Conservation (phyloP, 2,888 invertebrate species). For the Cantharis flavilabris region DNA sequence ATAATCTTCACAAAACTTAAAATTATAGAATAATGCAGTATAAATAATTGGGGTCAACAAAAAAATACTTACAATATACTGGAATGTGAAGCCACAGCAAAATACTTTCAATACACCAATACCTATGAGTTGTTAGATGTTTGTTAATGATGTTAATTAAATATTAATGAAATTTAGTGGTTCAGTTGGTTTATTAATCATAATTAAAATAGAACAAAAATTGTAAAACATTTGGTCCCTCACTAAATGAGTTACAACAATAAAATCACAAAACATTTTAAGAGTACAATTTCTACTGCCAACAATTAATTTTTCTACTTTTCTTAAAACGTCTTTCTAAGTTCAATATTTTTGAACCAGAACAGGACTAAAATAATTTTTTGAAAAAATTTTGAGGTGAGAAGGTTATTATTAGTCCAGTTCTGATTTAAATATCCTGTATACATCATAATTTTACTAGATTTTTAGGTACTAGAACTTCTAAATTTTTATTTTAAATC, state of each 20-base stretch:
- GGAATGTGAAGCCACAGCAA: background rate
- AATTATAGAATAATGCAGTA: background rate
- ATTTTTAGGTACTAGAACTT: background rate
- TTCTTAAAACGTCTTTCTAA: background rate
- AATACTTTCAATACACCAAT: background rate
- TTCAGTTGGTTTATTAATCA: background rate
- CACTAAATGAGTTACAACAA: background rate
- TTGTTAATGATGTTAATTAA: background rate
- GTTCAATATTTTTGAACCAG: background rate
- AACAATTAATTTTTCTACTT: background rate
- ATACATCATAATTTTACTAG: background rate
- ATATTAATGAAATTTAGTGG: background rate
- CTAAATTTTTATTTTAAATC: background rate
- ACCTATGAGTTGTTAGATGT: background rate
- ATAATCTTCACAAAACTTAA: background rate
- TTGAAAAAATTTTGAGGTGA: background rate
- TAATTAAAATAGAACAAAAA: background rate
- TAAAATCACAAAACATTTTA: background rate
- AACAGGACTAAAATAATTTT: background rate
- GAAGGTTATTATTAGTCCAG: background rate
- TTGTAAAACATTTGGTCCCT: background rate
- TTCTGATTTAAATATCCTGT: background rate
- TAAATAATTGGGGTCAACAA: background rate
- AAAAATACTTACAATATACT: background rate
- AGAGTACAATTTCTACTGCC: background rate